Base-by-base conservation (phyloP, 2,797 vertebrate species). In the Sternotherus odoratus region DNA sequence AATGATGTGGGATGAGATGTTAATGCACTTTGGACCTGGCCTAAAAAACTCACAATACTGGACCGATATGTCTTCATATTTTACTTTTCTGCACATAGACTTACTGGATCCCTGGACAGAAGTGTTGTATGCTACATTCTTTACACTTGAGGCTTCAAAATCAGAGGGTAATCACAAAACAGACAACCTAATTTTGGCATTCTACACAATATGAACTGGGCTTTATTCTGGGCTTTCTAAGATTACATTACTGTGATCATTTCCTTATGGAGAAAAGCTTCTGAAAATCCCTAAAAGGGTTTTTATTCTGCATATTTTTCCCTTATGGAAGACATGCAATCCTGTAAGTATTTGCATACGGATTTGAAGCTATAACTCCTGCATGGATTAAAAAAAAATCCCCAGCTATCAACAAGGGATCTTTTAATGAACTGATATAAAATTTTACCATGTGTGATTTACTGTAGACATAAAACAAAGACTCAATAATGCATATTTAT, bases 401-500 rank as follows among this genome's bases (percentile, higher is more conserved):
- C 50, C 63, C 49, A 94, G 28, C 75, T 78, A 54, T 88, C 90
- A 86, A 89, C 83, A 83, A 8, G 85, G 81, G 95, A 92, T 30
- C 60, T 75, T 95, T 94, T 89, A 91, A 51, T 96, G 63, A 94
- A 77, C 72, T 92, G 75, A 60, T 79, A 84, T 66, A 87, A 96
- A 95, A 2, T 94, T 97, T 91, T 92, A 96, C 66, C 93, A 56
- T 15, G 63, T 36, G 60, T 85, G 85, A 95, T 95, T 97, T 94
- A 95, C 75, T 94, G 88, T 28, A 95, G 93, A 97, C 96, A 94
- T 48, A 87, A 96, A 91, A 90, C 3, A 8, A 17, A 24, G 83
- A 87, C 84, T 91, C 96, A 88, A 96, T 91, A 97, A 97, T 96
- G 93, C 74, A 97, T 92, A 97, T 82, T 91, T 97, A 96, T 93